Evolutionary conservation across 2,113 vertebrate genomes (phyloP).

Genomic region (Protobothrops mucrosquamatus): DNA sequence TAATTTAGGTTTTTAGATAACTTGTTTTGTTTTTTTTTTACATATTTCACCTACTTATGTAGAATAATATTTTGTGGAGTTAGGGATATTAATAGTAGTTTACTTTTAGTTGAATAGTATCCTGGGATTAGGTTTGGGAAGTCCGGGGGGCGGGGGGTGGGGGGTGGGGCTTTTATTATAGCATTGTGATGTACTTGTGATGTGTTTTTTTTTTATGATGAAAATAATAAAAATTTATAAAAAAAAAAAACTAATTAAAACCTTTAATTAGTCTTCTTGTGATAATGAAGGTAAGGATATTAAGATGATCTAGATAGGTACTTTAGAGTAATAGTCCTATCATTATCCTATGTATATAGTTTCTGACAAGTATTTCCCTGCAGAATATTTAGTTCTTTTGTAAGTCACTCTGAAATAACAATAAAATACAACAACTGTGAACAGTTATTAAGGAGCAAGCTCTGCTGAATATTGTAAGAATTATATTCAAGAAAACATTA

Average conservation of each 20-base stretch:
- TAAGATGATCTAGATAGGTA: neutral
- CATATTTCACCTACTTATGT: no score
- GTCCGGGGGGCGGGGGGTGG: no score
- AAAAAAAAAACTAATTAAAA: neutral
- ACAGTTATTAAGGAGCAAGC: neutral
- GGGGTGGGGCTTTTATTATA: no score
- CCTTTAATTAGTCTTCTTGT: neutral
- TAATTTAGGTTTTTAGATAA: no score
- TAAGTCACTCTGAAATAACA: neutral
- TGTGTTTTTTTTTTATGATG: no score
- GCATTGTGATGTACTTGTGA: no score
- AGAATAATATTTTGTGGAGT: no score
- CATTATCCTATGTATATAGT: neutral
- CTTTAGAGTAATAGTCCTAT: neutral
- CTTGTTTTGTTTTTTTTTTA: no score
- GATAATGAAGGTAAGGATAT: neutral
- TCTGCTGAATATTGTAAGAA: neutral
- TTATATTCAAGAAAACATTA: neutral
- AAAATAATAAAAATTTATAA: no score
- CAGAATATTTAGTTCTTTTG: neutral
- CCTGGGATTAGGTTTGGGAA: no score
- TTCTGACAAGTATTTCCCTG: neutral
- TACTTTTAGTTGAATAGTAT: no score
- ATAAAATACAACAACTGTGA: neutral
- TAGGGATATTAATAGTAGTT: no score